These are phyloP conservation scores for Pipistrellus nathusii DNA, from an alignment of 2,797 vertebrate genomes.

Conservation along the genomic window DNA sequence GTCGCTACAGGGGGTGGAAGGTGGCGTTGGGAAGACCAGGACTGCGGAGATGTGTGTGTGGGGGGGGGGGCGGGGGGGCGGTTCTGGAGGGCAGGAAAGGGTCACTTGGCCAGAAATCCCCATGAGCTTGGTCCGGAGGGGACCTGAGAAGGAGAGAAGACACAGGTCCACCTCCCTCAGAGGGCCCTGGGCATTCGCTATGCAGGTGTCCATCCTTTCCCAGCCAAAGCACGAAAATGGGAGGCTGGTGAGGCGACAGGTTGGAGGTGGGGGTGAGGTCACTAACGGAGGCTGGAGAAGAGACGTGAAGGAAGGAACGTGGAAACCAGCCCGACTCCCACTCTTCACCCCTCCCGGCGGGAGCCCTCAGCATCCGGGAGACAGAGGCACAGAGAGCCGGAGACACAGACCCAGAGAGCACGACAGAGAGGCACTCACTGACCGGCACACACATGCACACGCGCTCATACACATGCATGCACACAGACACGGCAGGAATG, in stretches of 20 bases:
- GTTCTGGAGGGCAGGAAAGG: neutral
- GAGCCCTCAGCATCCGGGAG: neutral
- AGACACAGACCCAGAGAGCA: neutral
- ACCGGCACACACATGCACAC: neutral
- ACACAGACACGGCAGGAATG: neutral
- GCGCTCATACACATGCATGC: neutral
- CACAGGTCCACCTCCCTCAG: neutral
- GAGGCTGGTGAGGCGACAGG: neutral
- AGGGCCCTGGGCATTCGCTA: neutral
- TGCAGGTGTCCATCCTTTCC: neutral
- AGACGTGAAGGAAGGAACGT: neutral
- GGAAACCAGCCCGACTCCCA: neutral
- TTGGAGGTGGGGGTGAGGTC: neutral
- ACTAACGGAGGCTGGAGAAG: neutral
- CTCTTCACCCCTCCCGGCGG: neutral
- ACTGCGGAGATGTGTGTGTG: neutral
- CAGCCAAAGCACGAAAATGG: neutral
- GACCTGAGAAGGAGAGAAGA: neutral
- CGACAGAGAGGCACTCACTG: neutral
- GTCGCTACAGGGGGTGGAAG: neutral
- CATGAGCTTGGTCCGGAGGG: neutral
- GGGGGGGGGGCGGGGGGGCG: neutral
- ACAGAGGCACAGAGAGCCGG: slow-evolving; percentile 23
- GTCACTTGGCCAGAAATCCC: neutral
- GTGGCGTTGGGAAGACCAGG: neutral